Percentiles rank a stretch among this genome's conserved stretches.
Conservation (phyloP, 2,888 invertebrate species). For the Morpho helenor region DNA sequence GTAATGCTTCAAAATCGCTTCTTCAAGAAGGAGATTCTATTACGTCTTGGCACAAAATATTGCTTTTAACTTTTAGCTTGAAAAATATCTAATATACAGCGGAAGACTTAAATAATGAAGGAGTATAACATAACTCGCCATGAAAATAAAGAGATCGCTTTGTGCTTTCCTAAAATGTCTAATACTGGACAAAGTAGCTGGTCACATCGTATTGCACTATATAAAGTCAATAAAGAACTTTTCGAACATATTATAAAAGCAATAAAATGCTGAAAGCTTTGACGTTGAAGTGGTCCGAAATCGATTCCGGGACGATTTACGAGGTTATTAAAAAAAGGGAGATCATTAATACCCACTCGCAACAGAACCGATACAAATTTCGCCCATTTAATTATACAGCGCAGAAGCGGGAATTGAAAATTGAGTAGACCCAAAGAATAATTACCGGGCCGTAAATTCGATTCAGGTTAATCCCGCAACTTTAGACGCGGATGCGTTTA, state of each 20-base stretch:
- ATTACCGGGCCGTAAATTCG: slow-evolving; percentile 26
- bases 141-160: too few species aligned
- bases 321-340: slow-evolving; percentile 27
- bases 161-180: too few species aligned
- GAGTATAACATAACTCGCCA: too few species aligned
- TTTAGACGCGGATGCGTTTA: slow-evolving; percentile 13
- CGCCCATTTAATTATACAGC: slow-evolving; percentile 29
- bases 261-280: slow-evolving; percentile 12
- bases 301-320: slow-evolving; percentile 22
- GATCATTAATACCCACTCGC: slow-evolving; percentile 25
- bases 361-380: slow-evolving; percentile 24
- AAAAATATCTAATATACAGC: too few species aligned
- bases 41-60: too few species aligned
- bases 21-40: too few species aligned
- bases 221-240: slow-evolving; percentile 13
- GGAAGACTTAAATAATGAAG: too few species aligned
- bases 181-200: too few species aligned
- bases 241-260: slow-evolving; percentile 12
- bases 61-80: too few species aligned
- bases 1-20: too few species aligned
- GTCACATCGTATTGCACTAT: neutral
- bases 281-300: slow-evolving; percentile 13
- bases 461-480: slow-evolving; percentile 22
- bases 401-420: slow-evolving; percentile 27
- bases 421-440: slow-evolving; percentile 28